These are phyloP conservation scores for Mystacornis crossleyi DNA, from an alignment of 2,113 vertebrate species.

Conservation along the genomic window DNA sequence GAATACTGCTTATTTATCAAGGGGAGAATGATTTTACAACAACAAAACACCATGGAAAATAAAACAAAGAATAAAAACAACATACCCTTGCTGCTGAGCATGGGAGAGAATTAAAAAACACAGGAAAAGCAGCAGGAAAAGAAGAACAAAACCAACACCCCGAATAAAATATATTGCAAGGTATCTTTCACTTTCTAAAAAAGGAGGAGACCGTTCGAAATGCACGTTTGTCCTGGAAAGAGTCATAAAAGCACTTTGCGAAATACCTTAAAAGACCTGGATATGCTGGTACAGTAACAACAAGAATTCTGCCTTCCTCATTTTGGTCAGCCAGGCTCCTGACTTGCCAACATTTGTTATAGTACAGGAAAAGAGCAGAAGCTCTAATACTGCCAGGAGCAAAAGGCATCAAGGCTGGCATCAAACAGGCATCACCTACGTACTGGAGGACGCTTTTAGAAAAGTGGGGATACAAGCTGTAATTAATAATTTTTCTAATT, in stretches of 20 bases:
- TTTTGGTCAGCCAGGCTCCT: not conserved
- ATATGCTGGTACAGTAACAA: not conserved
- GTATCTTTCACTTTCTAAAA: not conserved
- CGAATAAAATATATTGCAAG: not conserved
- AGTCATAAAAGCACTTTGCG: not conserved
- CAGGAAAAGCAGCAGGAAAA: not conserved
- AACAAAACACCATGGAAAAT: not conserved
- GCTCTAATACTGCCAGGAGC: not conserved
- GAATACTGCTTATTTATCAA: not conserved
- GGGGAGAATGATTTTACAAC: not conserved
- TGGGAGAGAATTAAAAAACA: not conserved
- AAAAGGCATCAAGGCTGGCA: not conserved
- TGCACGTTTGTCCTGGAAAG: not conserved
- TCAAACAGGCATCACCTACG: not conserved
- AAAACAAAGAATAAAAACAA: not conserved
- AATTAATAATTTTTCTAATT: not conserved
- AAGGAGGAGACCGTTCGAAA: not conserved
- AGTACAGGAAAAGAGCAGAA: not conserved
- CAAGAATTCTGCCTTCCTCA: not conserved
- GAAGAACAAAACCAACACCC: not conserved
- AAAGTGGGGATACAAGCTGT: not conserved
- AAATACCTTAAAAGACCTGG: not conserved
- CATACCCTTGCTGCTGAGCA: not conserved
- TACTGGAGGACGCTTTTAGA: not conserved
- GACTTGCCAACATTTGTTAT: not conserved